Conservation (phyloP, 2,888 invertebrate species). For the Peribatodes rhomboidaria region DNA sequence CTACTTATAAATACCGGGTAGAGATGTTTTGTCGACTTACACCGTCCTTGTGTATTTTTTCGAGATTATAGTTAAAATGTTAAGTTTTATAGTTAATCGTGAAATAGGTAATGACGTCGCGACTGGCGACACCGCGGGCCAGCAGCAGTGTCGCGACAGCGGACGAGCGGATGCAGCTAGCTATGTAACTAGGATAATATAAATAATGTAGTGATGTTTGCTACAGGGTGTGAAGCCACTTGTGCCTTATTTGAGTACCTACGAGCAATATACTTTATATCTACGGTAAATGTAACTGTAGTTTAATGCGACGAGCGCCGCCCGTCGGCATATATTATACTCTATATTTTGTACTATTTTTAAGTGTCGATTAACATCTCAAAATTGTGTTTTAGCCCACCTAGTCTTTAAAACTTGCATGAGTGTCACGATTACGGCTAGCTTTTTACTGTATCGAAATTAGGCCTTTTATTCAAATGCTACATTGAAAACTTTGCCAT, state of each 20-base stretch:
- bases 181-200: conserved; percentile 59
- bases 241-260: conserved; percentile 60
- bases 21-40: conserved; percentile 81
- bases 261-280: conserved; percentile 56
- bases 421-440: conserved; percentile 70
- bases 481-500: conserved; percentile 87
- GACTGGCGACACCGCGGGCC: conserved; percentile 59
- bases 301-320: conserved; percentile 49
- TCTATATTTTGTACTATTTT: conserved; percentile 52
- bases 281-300: conserved; percentile 54
- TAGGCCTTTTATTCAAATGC: conserved; percentile 78
- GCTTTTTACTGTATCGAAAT: conserved; percentile 73
- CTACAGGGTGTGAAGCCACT: conserved; percentile 48
- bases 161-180: conserved; percentile 71
- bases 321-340: conserved; percentile 50
- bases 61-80: conserved; percentile 83
- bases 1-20: conserved; percentile 71
- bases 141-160: conserved; percentile 56
- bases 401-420: conserved; percentile 81
- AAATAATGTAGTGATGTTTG: conserved; percentile 39
- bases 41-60: conserved; percentile 85
- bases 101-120: conserved; percentile 75
- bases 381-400: conserved; percentile 81
- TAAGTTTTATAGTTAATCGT: conserved; percentile 77
- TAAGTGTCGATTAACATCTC: conserved; percentile 56